Base-by-base conservation (phyloP, 2,888 invertebrate species). In the Panzeria rudis region DNA sequence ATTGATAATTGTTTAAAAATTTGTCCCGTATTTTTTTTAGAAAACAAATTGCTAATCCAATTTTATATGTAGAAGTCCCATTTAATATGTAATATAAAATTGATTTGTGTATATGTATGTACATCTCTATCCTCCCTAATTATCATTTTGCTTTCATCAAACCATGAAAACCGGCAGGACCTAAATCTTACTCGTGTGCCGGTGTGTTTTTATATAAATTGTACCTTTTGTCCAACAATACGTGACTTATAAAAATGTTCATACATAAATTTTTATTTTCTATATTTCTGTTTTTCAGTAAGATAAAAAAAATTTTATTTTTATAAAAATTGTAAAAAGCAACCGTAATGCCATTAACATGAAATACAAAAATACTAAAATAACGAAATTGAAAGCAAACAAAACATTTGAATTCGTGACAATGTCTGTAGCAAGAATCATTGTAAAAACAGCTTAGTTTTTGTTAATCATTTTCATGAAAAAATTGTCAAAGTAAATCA, bases 401-500 rank as follows among this genome's bases (percentile, higher is more conserved):
- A 54, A 77, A 78, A 81, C 68, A 84, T 81, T 77, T 62, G 44
- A 78, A 68, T 81, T 84, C 84, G 84, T 84, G 84, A 84, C 84
- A 81, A 84, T 84, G 73, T 73, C 62, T 84, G 77, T 78, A 38
- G 75, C 81, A 84, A 84, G 81, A 84, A 84, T 73, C 73, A 77
- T 81, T 81, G 76, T 62, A 75, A 80, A 79, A 80, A 76, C 71
- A 73, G 68, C 76, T 29, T 77, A 80, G 54, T 50, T 75, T 64
- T 68, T 64, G 59, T 25, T 84, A 73, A 81, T 68, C 73, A 72
- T 77, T 81, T 81, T 84, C 84, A 84, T 84, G 84, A 72, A 81
- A 81, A 84, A 84, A 79, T 80, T 84, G 80, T 84, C 84, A 84
- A 84, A 84, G 80, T 84, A 84, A 84, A 84, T 84, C 84, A 84